These are phyloP conservation scores for Copidosoma aretas DNA, from an alignment of 2,888 invertebrate species.

Conservation along the genomic window DNA sequence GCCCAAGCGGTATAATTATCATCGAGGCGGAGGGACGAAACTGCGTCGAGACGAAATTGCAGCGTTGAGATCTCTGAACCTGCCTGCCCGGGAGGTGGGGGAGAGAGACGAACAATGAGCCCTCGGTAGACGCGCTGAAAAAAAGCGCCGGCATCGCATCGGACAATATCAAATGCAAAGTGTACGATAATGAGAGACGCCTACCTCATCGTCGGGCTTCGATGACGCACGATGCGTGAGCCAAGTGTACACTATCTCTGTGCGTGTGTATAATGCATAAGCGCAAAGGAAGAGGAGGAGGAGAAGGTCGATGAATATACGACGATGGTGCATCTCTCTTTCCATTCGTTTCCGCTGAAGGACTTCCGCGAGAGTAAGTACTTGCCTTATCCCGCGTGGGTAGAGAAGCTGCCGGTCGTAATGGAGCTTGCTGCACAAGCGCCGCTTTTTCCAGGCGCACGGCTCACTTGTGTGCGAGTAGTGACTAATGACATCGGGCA, in stretches of 20 bases:
- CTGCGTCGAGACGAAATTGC: conserved; percentile 12
- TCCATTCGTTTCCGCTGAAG: conserved; percentile 16
- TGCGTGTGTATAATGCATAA: too few species aligned
- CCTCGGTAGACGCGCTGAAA: conserved; percentile 10
- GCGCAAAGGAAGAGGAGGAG: not conserved
- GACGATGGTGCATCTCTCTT: not conserved
- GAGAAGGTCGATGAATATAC: conserved; percentile 18
- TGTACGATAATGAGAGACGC: conserved; percentile 38
- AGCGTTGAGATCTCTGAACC: conserved; percentile 27
- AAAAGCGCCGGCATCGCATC: not conserved
- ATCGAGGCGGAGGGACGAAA: not conserved
- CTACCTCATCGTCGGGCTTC: conserved; percentile 23
- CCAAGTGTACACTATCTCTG: not conserved
- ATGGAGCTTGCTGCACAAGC: conserved; percentile 11
- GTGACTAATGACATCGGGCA: conserved; percentile 36
- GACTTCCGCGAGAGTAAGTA: conserved; percentile 18
- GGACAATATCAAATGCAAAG: conserved; percentile 40
- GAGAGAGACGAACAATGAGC: not conserved
- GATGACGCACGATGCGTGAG: conserved; percentile 30
- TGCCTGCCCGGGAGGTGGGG: conserved; percentile 1
- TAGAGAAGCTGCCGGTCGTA: conserved; percentile 17
- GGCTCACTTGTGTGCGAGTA: conserved; percentile 10
- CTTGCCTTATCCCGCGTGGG: conserved; percentile 10
- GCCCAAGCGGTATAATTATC: too few species aligned
- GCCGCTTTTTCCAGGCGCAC: not conserved